Evolutionary conservation across 2,888 invertebrate species (phyloP).

Genomic region (Nymphalis c-album): DNA sequence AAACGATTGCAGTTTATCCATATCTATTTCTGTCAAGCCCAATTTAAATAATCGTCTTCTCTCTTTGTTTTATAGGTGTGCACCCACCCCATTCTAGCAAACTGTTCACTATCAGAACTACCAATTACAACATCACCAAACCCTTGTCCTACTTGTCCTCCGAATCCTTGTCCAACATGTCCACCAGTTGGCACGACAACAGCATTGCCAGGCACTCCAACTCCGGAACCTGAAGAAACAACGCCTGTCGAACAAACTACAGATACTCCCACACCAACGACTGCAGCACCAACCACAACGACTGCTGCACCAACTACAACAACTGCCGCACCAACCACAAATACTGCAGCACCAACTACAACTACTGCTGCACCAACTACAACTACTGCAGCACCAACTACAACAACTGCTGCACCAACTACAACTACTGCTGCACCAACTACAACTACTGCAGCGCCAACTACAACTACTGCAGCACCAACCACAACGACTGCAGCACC

Average conservation of each 20-base stretch:
- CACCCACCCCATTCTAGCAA: slow-evolving; percentile 6
- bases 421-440: slow-evolving; percentile 21
- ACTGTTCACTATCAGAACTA: slow-evolving; percentile 13
- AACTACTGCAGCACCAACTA: slow-evolving; percentile 25
- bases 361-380: slow-evolving; percentile 23
- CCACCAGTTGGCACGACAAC: no score
- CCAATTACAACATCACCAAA: neutral
- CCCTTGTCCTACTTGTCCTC: no score
- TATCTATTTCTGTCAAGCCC: no score
- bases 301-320: slow-evolving; percentile 19
- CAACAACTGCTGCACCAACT: slow-evolving; percentile 20
- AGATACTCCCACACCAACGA: slow-evolving; percentile 26
- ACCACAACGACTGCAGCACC: neutral
- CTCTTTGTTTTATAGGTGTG: slow-evolving; percentile 11
- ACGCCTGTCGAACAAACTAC: slow-evolving; percentile 34
- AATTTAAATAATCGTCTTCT: no score
- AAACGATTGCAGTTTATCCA: no score
- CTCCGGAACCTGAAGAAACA: neutral
- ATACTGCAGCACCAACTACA: slow-evolving; percentile 26
- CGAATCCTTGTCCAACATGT: no score
- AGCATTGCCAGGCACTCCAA: no score
- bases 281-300: slow-evolving; percentile 22
- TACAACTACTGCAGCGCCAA: slow-evolving; percentile 20
- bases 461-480: slow-evolving; percentile 11
- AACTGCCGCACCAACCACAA: slow-evolving; percentile 21